Conservation (phyloP, 1,140 invertebrate species). For the Pygmarrhopalites habei region DNA sequence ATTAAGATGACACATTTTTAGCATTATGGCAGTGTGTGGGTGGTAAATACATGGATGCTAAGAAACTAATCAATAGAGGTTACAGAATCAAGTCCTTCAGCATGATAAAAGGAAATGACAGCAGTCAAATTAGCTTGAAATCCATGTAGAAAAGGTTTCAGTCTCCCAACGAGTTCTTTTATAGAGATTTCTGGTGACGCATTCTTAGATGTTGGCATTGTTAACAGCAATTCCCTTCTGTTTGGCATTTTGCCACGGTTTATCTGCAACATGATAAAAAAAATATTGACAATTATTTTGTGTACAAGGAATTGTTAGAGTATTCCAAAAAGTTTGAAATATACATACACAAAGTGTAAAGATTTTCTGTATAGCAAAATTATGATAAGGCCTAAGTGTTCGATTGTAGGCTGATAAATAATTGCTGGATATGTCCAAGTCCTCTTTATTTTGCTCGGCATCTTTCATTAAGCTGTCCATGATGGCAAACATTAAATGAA, state of each 20-base stretch:
- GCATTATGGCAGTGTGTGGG: no score
- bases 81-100: slow-evolving; percentile 1
- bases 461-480: neutral
- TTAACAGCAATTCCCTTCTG: neutral
- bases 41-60: no score
- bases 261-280: slow-evolving; percentile 1
- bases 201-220: neutral
- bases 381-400: neutral
- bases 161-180: neutral
- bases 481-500: slow-evolving; percentile 1
- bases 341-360: slow-evolving; percentile 4
- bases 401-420: neutral
- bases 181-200: neutral
- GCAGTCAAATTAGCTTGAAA: neutral
- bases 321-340: neutral
- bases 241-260: neutral
- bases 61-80: no score
- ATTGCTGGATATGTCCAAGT: neutral
- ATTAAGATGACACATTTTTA: no score
- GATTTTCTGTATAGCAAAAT: neutral
- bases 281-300: neutral
- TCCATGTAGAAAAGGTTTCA: neutral
- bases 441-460: neutral
- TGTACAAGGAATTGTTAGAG: no score
- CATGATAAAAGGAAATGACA: neutral